Conservation (phyloP, 2,113 vertebrate species). For the Eolophus roseicapilla region DNA sequence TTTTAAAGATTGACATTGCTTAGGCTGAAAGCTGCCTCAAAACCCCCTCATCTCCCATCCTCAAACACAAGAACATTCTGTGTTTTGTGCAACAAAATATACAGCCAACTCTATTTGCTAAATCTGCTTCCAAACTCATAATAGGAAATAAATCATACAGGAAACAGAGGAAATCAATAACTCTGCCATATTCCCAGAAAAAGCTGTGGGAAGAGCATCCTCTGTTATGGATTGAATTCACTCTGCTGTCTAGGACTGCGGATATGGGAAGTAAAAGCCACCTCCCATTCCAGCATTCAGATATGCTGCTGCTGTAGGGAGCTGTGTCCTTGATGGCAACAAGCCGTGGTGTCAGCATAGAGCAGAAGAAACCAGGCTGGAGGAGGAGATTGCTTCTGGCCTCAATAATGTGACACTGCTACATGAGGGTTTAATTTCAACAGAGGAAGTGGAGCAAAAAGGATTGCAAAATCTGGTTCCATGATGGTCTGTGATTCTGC, state of each 20-base stretch:
- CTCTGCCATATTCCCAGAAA: neutral
- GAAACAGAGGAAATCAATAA: neutral
- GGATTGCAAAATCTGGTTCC: constrained; percentile 14
- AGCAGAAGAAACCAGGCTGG: neutral
- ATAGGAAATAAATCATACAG: neutral
- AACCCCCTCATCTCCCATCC: neutral
- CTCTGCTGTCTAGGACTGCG: neutral
- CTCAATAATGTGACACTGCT: neutral
- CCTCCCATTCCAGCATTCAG: neutral
- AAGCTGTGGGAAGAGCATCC: neutral
- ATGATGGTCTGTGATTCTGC: neutral
- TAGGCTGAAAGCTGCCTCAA: neutral
- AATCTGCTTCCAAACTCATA: neutral
- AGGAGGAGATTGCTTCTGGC: neutral
- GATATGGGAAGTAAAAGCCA: neutral
- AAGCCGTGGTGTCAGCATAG: neutral
- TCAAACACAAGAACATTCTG: neutral
- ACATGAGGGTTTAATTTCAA: constrained; percentile 49
- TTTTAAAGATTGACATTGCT: neutral
- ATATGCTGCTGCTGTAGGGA: neutral
- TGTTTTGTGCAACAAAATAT: neutral
- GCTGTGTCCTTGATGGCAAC: neutral
- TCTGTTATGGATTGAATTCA: neutral
- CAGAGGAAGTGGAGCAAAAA: constrained; percentile 28
- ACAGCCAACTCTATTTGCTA: neutral